These are phyloP conservation scores for Coptotermes formosanus DNA, from an alignment of 1,140 invertebrate species.

Conservation along the genomic window DNA sequence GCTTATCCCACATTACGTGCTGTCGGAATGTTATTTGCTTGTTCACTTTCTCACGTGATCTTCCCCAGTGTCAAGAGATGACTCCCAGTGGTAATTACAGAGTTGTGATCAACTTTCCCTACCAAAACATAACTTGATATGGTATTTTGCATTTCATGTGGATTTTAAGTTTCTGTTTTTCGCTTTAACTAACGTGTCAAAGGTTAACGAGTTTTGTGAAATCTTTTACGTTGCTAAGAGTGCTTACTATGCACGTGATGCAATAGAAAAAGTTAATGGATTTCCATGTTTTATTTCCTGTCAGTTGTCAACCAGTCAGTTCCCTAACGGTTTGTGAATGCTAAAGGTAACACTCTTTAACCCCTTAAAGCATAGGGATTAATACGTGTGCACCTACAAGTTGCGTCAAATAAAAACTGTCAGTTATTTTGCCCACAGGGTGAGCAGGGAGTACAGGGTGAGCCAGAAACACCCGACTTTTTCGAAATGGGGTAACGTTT, in stretches of 20 bases:
- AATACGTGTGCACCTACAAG: too few relatives aligned
- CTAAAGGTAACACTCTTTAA: not conserved
- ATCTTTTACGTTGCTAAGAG: not conserved
- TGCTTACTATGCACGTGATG: not conserved
- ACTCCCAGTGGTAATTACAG: not conserved
- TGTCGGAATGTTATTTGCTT: not conserved
- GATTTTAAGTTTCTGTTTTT: not conserved
- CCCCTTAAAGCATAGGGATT: too few relatives aligned
- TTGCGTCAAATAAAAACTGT: too few relatives aligned
- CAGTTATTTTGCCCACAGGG: too few relatives aligned
- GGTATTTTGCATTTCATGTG: not conserved
- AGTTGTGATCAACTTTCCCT: not conserved
- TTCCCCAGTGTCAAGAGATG: not conserved
- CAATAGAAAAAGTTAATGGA: not conserved
- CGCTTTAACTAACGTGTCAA: not conserved
- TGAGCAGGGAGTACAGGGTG: too few relatives aligned
- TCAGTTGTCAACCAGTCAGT: not conserved
- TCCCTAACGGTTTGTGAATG: not conserved
- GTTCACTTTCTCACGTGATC: not conserved
- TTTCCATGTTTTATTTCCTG: not conserved
- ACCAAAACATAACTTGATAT: not conserved
- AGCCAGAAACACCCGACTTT: too few relatives aligned
- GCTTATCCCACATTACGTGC: too few relatives aligned
- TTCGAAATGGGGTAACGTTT: too few relatives aligned
- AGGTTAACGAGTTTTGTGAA: slow-evolving; percentile 14